phyloP scores from a whole-genome alignment of 2,888 invertebrate species.

The Rhamphomyia laevipes region DNA sequence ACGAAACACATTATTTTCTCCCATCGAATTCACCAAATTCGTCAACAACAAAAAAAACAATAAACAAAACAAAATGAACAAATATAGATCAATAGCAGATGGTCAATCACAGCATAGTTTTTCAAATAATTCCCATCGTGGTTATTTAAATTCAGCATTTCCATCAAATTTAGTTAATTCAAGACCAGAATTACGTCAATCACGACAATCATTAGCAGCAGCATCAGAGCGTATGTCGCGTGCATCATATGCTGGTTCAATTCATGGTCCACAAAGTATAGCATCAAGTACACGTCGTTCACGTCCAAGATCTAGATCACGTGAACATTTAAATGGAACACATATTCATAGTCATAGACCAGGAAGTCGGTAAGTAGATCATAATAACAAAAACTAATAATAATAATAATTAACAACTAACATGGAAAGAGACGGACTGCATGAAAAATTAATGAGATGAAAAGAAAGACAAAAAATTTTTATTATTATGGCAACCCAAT shows the following conservation, averaged over 20 bases:
- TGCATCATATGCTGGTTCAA: constrained; percentile 55
- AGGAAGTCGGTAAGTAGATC: constrained; percentile 57
- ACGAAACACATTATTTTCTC: not conserved
- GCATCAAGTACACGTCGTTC: constrained; percentile 53
- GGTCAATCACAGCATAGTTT: constrained; percentile 85
- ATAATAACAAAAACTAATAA: too few species aligned
- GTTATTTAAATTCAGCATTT: constrained; percentile 53
- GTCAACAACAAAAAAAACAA: constrained; percentile 12
- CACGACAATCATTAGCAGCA: constrained; percentile 72
- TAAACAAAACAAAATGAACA: constrained; percentile 3
- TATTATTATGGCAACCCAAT: too few species aligned
- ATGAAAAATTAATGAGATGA: too few species aligned
- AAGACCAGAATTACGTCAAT: constrained; percentile 72
- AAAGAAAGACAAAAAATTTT: too few species aligned
- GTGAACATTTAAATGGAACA: constrained; percentile 45
- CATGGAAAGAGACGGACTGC: too few species aligned
- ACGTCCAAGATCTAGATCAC: constrained; percentile 66
- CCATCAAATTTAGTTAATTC: constrained; percentile 67
- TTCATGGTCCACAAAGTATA: constrained; percentile 48
- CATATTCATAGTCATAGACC: constrained; percentile 47
- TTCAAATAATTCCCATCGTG: constrained; percentile 66
- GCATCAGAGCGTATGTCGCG: constrained; percentile 72
- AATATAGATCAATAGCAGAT: constrained; percentile 63
- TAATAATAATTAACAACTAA: too few species aligned
- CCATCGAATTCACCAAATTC: not conserved